phyloP scores from a whole-genome alignment of 2,888 invertebrate genomes.

The Heteromyza rotundicornis region DNA sequence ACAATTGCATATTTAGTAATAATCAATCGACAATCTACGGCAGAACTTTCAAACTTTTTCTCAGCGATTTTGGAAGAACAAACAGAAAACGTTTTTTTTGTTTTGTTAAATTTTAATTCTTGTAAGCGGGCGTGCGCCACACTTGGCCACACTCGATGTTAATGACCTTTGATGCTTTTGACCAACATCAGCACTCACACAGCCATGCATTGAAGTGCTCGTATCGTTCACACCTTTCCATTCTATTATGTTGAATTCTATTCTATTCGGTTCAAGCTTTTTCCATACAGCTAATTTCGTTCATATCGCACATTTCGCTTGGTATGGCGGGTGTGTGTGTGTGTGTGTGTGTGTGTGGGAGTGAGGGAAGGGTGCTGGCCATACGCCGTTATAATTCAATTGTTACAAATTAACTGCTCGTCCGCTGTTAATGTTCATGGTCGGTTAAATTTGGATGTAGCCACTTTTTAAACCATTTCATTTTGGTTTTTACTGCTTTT shows the following conservation, averaged over 20 bases:
- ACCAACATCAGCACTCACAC: neutral
- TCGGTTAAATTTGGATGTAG: neutral
- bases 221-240: constrained; percentile 47
- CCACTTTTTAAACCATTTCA: neutral
- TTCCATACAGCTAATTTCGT: too few species aligned
- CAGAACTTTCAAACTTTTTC: too few species aligned
- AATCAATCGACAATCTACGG: too few species aligned
- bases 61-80: too few species aligned
- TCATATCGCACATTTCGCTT: constrained; percentile 5
- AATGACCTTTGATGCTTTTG: neutral
- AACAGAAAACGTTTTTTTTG: too few species aligned
- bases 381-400: constrained; percentile 48
- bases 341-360: too few species aligned
- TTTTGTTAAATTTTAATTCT: too few species aligned
- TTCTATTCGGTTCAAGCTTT: neutral
- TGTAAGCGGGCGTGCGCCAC: neutral
- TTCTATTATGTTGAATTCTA: constrained; percentile 27
- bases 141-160: neutral
- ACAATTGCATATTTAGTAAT: too few species aligned
- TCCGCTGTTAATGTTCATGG: neutral
- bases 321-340: too few species aligned
- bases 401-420: constrained; percentile 45
- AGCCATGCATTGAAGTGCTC: neutral
- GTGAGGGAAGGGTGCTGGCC: too few species aligned
- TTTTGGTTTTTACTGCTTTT: constrained; percentile 2